Conservation (phyloP, 1,140 invertebrate genomes). For the Callitettix versicolor region DNA sequence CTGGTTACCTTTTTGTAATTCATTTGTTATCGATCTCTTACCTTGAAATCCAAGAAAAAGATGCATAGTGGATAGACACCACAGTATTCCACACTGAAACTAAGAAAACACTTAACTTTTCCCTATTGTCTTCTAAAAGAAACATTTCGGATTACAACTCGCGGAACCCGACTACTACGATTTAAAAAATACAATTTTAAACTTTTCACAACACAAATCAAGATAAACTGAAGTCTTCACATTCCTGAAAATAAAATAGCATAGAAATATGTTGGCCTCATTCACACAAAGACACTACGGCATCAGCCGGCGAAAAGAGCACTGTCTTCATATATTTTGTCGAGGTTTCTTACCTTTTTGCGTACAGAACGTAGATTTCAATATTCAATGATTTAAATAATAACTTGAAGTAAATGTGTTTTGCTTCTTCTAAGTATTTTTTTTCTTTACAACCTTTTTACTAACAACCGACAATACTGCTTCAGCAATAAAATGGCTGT, state of each 20-base stretch:
- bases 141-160: slow-evolving; percentile 15
- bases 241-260: slow-evolving; percentile 12
- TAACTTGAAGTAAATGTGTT: no score
- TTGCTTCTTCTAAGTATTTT: no score
- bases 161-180: slow-evolving; percentile 6
- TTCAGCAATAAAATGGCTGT: no score
- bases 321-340: slow-evolving; percentile 12
- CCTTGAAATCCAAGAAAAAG: slow-evolving; percentile 13
- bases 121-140: slow-evolving; percentile 13
- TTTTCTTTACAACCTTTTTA: no score
- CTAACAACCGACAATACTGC: no score
- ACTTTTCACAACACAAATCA: slow-evolving; percentile 14
- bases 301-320: slow-evolving; percentile 7
- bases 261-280: slow-evolving; percentile 12
- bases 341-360: slow-evolving; percentile 16
- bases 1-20: not conserved
- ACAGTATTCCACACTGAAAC: slow-evolving; percentile 6
- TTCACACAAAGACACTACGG: slow-evolving; percentile 2
- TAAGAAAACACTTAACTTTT: slow-evolving; percentile 6
- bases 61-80: slow-evolving; percentile 12
- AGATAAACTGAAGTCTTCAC: slow-evolving; percentile 14
- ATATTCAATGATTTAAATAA: no score
- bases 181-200: slow-evolving; percentile 13
- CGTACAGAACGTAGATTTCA: no score
- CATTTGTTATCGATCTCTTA: slow-evolving; percentile 5